A percentile compares a stretch with the other conserved stretches of the same genome.
Evolutionary conservation across 2,888 invertebrate genomes (phyloP).

Genomic region (Leptogaster cylindrica): DNA sequence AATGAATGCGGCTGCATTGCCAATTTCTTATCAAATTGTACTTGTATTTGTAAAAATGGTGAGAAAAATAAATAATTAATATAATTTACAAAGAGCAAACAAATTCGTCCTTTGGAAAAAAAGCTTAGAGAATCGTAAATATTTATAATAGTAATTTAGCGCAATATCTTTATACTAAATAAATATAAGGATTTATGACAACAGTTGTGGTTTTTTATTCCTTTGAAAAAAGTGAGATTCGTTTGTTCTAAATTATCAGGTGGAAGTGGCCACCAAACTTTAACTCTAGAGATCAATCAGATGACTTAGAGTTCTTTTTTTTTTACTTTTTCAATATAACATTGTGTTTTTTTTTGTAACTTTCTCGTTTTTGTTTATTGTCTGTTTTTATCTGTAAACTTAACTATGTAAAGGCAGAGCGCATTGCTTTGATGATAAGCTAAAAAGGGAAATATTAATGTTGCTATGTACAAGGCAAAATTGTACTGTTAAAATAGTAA

Average conservation of each 20-base stretch:
- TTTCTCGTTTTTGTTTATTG: too few relatives aligned
- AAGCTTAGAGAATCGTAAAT: constrained; percentile 35
- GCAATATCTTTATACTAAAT: constrained; percentile 37
- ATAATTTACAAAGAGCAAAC: constrained; percentile 18
- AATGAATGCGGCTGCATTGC: too few relatives aligned
- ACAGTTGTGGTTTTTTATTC: constrained; percentile 36
- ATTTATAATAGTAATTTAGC: constrained; percentile 38
- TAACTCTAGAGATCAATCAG: background rate
- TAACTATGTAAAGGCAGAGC: constrained; percentile 6
- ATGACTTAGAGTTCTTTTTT: too few relatives aligned
- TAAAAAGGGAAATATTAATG: constrained; percentile 22
- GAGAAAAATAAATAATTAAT: constrained; percentile 15
- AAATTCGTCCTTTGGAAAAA: constrained; percentile 31
- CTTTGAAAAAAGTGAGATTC: background rate
- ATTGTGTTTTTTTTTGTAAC: too few relatives aligned
- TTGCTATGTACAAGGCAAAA: constrained; percentile 33
- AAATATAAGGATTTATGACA: constrained; percentile 36
- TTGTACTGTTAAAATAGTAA: constrained; percentile 33
- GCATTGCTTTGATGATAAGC: constrained; percentile 27
- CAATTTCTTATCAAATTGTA: constrained; percentile 29
- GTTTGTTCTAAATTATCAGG: background rate
- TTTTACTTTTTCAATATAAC: too few relatives aligned
- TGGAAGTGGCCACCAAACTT: constrained; percentile 1
- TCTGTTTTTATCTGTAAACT: too few relatives aligned
- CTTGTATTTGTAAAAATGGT: constrained; percentile 16